Percentiles rank a stretch among this genome's conserved stretches.
Evolutionary conservation across 2,797 vertebrate genomes (phyloP).

Genomic region (Crenuchus spilurus): DNA sequence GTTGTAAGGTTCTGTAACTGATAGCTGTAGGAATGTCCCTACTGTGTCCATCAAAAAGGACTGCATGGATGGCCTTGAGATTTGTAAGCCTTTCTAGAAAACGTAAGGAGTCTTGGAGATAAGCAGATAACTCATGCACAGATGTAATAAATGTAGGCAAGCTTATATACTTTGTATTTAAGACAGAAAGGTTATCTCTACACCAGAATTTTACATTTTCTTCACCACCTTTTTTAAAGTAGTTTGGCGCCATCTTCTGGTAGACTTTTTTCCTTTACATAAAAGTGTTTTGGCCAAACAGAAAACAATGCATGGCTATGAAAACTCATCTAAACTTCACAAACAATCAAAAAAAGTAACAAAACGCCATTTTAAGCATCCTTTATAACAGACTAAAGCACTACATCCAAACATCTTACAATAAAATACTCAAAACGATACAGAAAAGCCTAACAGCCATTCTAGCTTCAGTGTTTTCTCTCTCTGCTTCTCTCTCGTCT

Average conservation of each 20-base stretch:
- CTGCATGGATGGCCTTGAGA: background rate
- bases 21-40: background rate
- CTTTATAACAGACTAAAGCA: background rate
- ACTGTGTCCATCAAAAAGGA: background rate
- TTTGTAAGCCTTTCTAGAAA: background rate
- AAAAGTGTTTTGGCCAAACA: background rate
- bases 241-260: slow-evolving; percentile 50
- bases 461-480: slow-evolving; percentile 62
- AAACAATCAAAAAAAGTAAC: background rate
- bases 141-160: background rate
- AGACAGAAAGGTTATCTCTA: no score
- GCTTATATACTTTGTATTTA: background rate
- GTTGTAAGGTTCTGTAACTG: no score
- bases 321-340: background rate
- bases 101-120: background rate
- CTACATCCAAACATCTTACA: slow-evolving; percentile 52
- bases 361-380: background rate
- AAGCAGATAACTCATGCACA: background rate
- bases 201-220: background rate
- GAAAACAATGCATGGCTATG: slow-evolving; percentile 39
- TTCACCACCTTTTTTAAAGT: background rate
- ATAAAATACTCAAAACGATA: background rate
- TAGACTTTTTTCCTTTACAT: background rate
- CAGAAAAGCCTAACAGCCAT: no score
- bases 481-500: slow-evolving; percentile 2